Conservation (phyloP, 2,888 invertebrate species). For the Eupelmus urozonus region DNA sequence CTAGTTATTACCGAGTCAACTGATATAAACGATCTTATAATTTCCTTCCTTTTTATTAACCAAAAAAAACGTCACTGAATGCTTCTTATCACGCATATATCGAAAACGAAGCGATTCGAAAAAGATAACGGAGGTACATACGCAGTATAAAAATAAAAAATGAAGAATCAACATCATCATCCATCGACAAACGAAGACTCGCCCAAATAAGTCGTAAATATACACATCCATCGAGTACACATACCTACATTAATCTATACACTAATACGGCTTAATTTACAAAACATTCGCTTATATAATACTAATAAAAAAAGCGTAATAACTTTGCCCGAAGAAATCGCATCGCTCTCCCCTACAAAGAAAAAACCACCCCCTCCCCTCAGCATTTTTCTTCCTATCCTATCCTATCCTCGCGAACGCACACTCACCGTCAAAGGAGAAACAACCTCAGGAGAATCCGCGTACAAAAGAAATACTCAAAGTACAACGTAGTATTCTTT, state of each 20-base stretch:
- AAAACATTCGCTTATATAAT: conserved; percentile 16
- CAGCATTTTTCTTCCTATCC: background rate
- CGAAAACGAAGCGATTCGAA: no score
- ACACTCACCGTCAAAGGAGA: background rate
- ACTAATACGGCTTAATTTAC: conserved; percentile 34
- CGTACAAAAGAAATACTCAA: background rate
- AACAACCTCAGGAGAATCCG: background rate
- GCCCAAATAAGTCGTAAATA: conserved; percentile 9
- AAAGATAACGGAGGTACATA: background rate
- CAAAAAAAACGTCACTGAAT: background rate
- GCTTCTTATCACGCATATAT: no score
- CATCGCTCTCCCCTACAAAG: background rate
- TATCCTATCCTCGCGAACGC: background rate
- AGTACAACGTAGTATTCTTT: no score
- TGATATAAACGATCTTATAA: background rate
- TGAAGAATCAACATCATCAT: conserved; percentile 10
- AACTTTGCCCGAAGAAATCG: conserved; percentile 9
- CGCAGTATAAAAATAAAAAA: conserved; percentile 1
- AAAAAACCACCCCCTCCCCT: background rate
- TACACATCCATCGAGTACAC: conserved; percentile 22
- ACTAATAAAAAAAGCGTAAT: conserved; percentile 11
- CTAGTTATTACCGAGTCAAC: conserved; percentile 14
- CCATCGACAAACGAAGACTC: conserved; percentile 1
- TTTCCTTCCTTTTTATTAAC: background rate
- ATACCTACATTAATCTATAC: conserved; percentile 19